Conservation (phyloP, 2,888 invertebrate species). For the Tenodera sinensis region DNA sequence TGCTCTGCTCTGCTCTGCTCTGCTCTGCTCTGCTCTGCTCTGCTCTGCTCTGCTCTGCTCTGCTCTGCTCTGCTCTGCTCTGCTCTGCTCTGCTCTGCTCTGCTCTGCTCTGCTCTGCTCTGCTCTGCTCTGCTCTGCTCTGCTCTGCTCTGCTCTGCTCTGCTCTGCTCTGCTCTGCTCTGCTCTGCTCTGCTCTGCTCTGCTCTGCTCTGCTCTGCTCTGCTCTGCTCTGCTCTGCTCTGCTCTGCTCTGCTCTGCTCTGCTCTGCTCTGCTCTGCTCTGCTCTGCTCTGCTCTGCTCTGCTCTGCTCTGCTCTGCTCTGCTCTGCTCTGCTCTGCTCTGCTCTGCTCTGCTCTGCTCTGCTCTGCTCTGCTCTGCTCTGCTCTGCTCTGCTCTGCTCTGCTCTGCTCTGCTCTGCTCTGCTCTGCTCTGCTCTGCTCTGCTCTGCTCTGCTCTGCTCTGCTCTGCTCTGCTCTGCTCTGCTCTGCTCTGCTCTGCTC, state of each 20-base stretch:
- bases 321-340: conserved; percentile 16
- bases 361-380: conserved; percentile 22
- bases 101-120: conserved; percentile 22
- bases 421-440: conserved; percentile 10
- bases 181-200: conserved; percentile 24
- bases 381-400: conserved; percentile 17
- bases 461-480: conserved; percentile 16
- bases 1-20: conserved; percentile 6
- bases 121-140: conserved; percentile 23
- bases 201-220: conserved; percentile 20
- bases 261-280: conserved; percentile 16
- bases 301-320: conserved; percentile 12
- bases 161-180: conserved; percentile 20
- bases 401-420: conserved; percentile 12
- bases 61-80: neutral
- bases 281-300: conserved; percentile 13
- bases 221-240: conserved; percentile 18
- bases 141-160: conserved; percentile 21
- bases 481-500: conserved; percentile 21
- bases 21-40: conserved; percentile 19
- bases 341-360: conserved; percentile 16
- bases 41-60: conserved; percentile 9
- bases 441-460: conserved; percentile 15
- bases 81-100: conserved; percentile 8
- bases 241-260: conserved; percentile 21